These are phyloP conservation scores for Calypte anna DNA, from an alignment of 2,113 vertebrate genomes.

Conservation along the genomic window DNA sequence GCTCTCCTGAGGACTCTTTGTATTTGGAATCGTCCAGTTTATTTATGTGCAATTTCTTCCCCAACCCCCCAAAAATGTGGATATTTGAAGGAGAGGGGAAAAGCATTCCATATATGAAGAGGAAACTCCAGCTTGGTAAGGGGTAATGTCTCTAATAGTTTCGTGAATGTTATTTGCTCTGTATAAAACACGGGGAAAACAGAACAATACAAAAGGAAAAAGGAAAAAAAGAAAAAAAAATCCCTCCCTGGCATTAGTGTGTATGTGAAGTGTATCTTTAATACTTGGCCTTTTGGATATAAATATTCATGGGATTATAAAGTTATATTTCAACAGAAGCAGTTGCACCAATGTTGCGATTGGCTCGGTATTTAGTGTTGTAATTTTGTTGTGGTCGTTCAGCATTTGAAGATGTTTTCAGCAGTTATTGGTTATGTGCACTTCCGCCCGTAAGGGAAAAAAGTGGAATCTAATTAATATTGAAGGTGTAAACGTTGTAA, in stretches of 20 bases:
- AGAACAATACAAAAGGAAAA: neutral
- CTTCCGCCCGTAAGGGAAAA: slow-evolving; percentile 83
- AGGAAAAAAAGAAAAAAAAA: neutral
- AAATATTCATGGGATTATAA: slow-evolving; percentile 82
- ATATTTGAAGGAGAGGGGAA: slow-evolving; percentile 84
- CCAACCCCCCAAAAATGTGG: slow-evolving; percentile 76
- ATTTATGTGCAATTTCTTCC: slow-evolving; percentile 95
- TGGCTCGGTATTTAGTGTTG: slow-evolving; percentile 78
- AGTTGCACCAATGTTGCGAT: slow-evolving; percentile 76
- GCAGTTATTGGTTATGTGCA: slow-evolving; percentile 85
- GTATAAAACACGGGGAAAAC: slow-evolving; percentile 73
- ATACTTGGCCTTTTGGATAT: slow-evolving; percentile 81
- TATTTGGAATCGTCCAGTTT: slow-evolving; percentile 83
- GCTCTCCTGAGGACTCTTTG: slow-evolving; percentile 74
- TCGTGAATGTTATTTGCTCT: slow-evolving; percentile 79
- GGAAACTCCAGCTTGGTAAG: slow-evolving; percentile 86
- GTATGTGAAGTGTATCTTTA: slow-evolving; percentile 86
- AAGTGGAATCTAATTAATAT: slow-evolving; percentile 89
- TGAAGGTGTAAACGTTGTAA: slow-evolving; percentile 94
- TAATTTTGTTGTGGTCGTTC: slow-evolving; percentile 79
- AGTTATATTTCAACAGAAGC: slow-evolving; percentile 79
- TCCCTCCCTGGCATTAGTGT: slow-evolving; percentile 79
- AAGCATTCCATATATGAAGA: slow-evolving; percentile 91
- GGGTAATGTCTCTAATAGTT: slow-evolving; percentile 78
- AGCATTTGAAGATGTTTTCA: slow-evolving; percentile 79